Evolutionary conservation across 2,888 invertebrate genomes (phyloP), one percentile per base, ranked within the genome.

Genomic region (Hemicrepidius hirtus): DNA sequence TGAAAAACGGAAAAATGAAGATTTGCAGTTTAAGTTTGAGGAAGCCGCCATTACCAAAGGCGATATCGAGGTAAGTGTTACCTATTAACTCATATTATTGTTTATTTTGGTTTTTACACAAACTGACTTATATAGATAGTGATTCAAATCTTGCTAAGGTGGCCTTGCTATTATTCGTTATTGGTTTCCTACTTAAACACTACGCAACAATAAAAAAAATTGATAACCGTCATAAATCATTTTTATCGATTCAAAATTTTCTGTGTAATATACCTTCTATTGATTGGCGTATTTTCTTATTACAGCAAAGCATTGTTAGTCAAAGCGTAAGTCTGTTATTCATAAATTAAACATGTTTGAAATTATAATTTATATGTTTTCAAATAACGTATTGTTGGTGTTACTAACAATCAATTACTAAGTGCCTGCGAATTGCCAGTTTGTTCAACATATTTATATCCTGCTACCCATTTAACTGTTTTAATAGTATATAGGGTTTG

Each of bases 11-110:
- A 95, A 93, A 86, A 92, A 93, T 4, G 97, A 97, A 87, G 97
- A 97, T 86, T 89, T 97, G 74, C 93, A 96, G 86, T 97, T 97
- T 84, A 90, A 94, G 70, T 93, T 95, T 76, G 98, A 98, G 87
- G 98, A 98, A 85, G 96, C 96, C 79, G 93, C 94, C 53, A 94
- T 97, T 81, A 92, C 92, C 80, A 96, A 95, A 85, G 94, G 94
- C 82, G 97, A 97, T 85, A 90, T 95, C 78, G 94, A 96, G 91
- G 96, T 97, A 90, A 88, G 86, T 83, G 71, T 70, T 28, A 28
- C 6, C 6, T 4, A 28, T 28, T 28, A 28, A 28, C n/a, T n/a
- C n/a, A n/a, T n/a, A n/a, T n/a, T n/a, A n/a, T n/a, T n/a, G n/a
- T n/a, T n/a, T n/a, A n/a, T n/a, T n/a, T n/a, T n/a, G n/a, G n/a